phyloP scores from a whole-genome alignment of 2,888 invertebrate species.

The Morinoia aosen region DNA sequence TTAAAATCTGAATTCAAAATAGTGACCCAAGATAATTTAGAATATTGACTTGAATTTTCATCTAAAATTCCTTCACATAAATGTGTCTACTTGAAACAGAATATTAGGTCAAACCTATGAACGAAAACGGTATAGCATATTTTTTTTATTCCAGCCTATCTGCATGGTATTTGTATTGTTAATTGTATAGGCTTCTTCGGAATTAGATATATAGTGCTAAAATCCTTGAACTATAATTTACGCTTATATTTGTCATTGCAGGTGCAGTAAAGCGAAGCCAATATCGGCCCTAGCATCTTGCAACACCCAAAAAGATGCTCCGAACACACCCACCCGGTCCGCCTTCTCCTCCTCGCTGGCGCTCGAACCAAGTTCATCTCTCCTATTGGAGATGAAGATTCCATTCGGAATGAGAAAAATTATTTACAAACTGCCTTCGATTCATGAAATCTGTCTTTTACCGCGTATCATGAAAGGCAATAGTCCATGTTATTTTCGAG shows the following conservation, averaged over 20 bases:
- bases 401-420: background rate
- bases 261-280: constrained; percentile 12
- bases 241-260: background rate
- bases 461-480: background rate
- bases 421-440: constrained; percentile 23
- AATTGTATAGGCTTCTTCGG: background rate
- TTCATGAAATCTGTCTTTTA: constrained; percentile 19
- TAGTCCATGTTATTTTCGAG: background rate
- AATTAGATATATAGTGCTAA: background rate
- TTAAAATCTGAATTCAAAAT: background rate
- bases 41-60: background rate
- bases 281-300: background rate
- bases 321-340: background rate
- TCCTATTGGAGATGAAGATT: background rate
- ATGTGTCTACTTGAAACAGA: background rate
- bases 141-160: background rate
- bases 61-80: too few relatives aligned
- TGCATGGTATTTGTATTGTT: constrained; percentile 21
- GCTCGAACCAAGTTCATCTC: constrained; percentile 14
- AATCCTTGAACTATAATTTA: background rate
- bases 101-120: background rate
- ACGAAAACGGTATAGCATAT: background rate
- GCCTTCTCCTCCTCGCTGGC: background rate
- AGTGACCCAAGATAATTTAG: background rate
- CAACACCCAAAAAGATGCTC: background rate